Evolutionary conservation across 1,140 invertebrate genomes (phyloP), one percentile per base, ranked within the genome.

Genomic region (Vanessa tameamea): DNA sequence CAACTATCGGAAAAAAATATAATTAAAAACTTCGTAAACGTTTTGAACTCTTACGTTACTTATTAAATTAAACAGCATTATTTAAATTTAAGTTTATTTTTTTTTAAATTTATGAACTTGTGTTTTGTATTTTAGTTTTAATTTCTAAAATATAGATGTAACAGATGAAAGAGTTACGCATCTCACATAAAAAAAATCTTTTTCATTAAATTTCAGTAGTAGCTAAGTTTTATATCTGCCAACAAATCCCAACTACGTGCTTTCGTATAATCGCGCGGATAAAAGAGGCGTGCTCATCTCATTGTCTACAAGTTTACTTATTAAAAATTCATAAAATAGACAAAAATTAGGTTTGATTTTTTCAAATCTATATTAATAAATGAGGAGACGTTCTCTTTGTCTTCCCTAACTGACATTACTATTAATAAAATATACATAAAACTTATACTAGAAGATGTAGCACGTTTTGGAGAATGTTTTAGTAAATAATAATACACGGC

Each of bases 171-270:
- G 50, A 53, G 53, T 37, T 61, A 61, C 31, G n/a, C 6, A 37
- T 61, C 14, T 61, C 23, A 15, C 31, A 71, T 71, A 16, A 64
- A 53, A n/a, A 71, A 64, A 37, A 61, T 37, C 55, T 57, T 31
- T 61, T 61, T 61, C 31, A 61, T 61, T 43, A 37, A 61, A 61
- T 61, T 61, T 50, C 55, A 64, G 26, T 65, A 61, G 50, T 61
- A 71, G 64, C 67, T 64, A 73, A 77, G 79, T 87, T 85, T 85
- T 75, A 81, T 85, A 84, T 85, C 81, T 85, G 78, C 78, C 67
- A 77, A 78, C 67, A 88, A 87, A 89, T 91, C 89, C 87, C 73
- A 66, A 76, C 81, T 88, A 91, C 89, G 89, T 91, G 89, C 87
- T 78, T 82, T 76, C 69, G 83, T 87, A 88, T 89, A 91, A 91